Evolutionary conservation across 2,888 invertebrate species (phyloP), one percentile per base, ranked within the genome.

Genomic region (Pollenia griseotomentosa): DNA sequence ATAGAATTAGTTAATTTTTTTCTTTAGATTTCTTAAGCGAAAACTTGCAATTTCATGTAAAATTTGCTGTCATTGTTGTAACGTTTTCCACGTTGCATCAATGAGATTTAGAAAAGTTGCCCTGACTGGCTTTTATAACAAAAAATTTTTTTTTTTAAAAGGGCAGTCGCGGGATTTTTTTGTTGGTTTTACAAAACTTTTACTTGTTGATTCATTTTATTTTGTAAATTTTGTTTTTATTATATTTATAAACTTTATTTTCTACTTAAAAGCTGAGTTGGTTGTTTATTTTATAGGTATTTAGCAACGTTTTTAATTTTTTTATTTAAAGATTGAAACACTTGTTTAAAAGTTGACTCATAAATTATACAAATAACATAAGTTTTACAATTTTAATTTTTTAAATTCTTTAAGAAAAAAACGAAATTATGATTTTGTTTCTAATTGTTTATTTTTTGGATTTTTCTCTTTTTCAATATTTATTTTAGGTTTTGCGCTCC

Each of bases 181-280:
- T 33, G 33, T 33, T 33, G 4, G 33, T 33, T 33, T 5, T 7
- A 61, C 14, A 46, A 78, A 78, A 66, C 59, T 59, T 78, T 83
- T 74, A 84, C 79, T 84, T 84, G 78, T 65, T 65, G 78, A 78
- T 68, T 74, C 40, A 75, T 40, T 61, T 23, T 44, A 14, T 80
- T 61, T 57, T 9, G 2, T 19, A 14, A 57, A 44, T 75, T 51
- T 23, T 83, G 46, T 46, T 55, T 11, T 63, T 42, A 44, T 42
- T 73, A 53, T 57, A 46, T 33, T 59, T 66, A 65, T 65, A 46
- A 78, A 57, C 48, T 68, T 79, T 79, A 11, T 33, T 68, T 19
- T 61, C 0, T 14, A 42, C 61, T 63, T 14, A 51, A 33, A 16
- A 65, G 16, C 40, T 57, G 23, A 44, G 2, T 71, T 33, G 16